Evolutionary conservation across 2,113 vertebrate genomes (phyloP).

Genomic region (Sander lucioperca): DNA sequence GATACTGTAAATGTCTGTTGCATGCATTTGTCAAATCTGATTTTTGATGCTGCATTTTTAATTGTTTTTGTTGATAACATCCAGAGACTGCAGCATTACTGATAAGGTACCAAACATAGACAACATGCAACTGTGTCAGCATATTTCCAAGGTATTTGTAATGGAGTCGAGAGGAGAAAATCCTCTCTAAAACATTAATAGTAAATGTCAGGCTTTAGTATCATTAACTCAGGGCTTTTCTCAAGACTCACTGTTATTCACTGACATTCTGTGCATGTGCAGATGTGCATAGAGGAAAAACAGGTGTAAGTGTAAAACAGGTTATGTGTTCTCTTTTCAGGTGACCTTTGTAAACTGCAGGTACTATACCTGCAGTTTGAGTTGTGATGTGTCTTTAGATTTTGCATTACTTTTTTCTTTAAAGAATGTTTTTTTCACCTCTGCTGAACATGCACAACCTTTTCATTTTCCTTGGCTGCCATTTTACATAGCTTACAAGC

Average conservation of each 20-base stretch:
- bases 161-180: neutral
- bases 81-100: neutral
- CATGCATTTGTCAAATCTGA: neutral
- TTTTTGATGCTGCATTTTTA: neutral
- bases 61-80: neutral
- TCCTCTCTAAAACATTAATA: neutral
- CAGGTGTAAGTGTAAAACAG: neutral
- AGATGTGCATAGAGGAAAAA: constrained; percentile 5
- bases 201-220: neutral
- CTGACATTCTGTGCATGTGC: neutral
- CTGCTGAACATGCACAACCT: constrained; percentile 3
- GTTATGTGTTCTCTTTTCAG: constrained; percentile 12
- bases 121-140: neutral
- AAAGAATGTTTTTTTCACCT: constrained; percentile 25
- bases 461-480: constrained; percentile 17
- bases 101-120: neutral
- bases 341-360: constrained; percentile 34
- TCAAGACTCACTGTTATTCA: neutral
- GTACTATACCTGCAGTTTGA: neutral
- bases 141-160: neutral
- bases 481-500: constrained; percentile 17
- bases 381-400: constrained; percentile 31
- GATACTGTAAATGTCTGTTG: neutral
- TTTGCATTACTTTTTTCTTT: constrained; percentile 22
- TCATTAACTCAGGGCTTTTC: neutral